Conservation (phyloP, 1,140 invertebrate genomes). For the Saccostrea echinata region DNA sequence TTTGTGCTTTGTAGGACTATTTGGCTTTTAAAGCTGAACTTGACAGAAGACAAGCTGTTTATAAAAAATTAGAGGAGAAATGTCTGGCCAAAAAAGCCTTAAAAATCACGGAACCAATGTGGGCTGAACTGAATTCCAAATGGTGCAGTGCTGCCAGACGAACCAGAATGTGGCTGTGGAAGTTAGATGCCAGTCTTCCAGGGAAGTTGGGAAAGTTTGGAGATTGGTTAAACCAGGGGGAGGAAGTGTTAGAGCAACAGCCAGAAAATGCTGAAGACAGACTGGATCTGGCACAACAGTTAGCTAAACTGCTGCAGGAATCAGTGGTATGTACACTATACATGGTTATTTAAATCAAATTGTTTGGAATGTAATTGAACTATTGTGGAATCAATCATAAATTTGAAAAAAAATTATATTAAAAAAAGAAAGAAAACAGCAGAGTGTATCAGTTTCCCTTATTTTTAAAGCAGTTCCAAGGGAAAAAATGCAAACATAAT, state of each 20-base stretch:
- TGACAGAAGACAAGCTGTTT: constrained; percentile 71
- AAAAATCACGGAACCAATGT: constrained; percentile 67
- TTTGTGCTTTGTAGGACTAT: constrained; percentile 68
- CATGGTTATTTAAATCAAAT: not conserved
- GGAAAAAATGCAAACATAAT: no score
- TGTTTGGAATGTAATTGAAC: no score
- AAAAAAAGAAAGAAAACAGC: no score
- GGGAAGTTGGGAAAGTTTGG: constrained; percentile 91
- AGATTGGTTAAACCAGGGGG: constrained; percentile 93
- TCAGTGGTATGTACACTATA: constrained; percentile 84
- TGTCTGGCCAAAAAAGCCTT: constrained; percentile 66
- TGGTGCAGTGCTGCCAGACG: constrained; percentile 71
- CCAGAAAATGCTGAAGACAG: constrained; percentile 63
- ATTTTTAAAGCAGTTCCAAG: no score
- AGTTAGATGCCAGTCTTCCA: constrained; percentile 89
- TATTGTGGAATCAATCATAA: no score
- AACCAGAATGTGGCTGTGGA: constrained; percentile 78
- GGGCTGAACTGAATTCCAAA: constrained; percentile 66
- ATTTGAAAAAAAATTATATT: no score
- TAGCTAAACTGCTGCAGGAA: constrained; percentile 89
- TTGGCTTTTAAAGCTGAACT: constrained; percentile 74
- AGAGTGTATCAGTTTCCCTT: no score
- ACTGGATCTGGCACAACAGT: constrained; percentile 80
- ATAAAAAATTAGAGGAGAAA: constrained; percentile 71
- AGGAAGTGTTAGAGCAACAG: constrained; percentile 85